phyloP scores from a whole-genome alignment of 1,140 invertebrate species.

The Pomacea maculata region DNA sequence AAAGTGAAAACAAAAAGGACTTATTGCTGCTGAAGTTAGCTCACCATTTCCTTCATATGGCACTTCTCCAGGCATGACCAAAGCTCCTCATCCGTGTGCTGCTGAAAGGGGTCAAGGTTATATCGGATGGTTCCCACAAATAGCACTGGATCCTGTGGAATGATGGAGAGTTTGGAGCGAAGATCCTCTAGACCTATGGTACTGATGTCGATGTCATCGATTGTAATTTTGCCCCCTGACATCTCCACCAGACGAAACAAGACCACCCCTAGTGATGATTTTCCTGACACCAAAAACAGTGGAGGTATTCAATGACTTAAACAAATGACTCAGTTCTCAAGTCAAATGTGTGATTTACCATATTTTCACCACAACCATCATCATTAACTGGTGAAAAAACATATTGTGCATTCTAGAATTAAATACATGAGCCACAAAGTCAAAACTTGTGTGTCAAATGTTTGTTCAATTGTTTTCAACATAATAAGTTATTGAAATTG shows the following conservation, averaged over 20 bases:
- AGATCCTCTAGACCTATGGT: constrained; percentile 60
- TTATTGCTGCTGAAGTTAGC: constrained; percentile 5
- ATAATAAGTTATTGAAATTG: no score
- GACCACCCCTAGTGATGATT: constrained; percentile 68
- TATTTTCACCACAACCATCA: no score
- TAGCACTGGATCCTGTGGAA: constrained; percentile 69
- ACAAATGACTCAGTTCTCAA: background rate
- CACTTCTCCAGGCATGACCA: constrained; percentile 74
- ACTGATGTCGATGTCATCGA: constrained; percentile 59
- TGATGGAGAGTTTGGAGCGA: constrained; percentile 61
- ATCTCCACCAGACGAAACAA: constrained; percentile 70
- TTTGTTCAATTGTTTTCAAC: no score
- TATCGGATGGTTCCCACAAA: constrained; percentile 66
- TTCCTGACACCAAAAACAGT: constrained; percentile 67
- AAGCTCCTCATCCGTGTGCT: constrained; percentile 70
- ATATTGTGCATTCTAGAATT: no score
- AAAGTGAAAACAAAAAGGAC: background rate
- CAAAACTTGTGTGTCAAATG: no score
- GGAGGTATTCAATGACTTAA: no score
- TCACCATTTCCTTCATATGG: constrained; percentile 70
- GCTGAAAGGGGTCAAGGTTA: constrained; percentile 75
- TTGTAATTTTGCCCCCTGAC: constrained; percentile 46
- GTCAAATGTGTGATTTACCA: background rate
- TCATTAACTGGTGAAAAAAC: no score
- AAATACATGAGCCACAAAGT: no score